phyloP scores from a whole-genome alignment of 1,140 invertebrate species.

The Calliphora vicina region DNA sequence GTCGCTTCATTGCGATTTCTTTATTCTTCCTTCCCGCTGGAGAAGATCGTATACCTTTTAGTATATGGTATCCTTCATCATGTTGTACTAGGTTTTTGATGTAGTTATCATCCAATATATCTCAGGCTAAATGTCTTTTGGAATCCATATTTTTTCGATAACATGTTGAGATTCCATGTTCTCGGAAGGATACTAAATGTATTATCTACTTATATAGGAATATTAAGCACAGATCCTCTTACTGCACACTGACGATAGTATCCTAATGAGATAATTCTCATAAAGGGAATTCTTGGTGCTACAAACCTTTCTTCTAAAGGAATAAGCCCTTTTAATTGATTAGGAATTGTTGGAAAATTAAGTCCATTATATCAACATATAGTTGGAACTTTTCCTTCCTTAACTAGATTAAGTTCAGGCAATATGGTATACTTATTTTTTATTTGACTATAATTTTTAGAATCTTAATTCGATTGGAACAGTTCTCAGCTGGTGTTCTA shows the following conservation, averaged over 20 bases:
- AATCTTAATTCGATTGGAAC: too few relatives aligned
- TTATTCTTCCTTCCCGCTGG: too few relatives aligned
- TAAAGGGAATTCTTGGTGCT: conserved; percentile 16
- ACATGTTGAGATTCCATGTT: too few relatives aligned
- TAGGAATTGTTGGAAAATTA: conserved; percentile 1
- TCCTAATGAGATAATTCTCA: conserved; percentile 14
- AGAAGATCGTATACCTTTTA: conserved; percentile 39
- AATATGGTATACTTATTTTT: too few relatives aligned
- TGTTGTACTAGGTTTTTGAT: too few relatives aligned
- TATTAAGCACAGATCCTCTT: not conserved
- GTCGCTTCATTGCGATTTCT: conserved; percentile 45
- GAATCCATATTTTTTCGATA: too few relatives aligned
- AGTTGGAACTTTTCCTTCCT: not conserved
- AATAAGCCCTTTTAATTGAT: not conserved
- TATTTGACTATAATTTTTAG: too few relatives aligned
- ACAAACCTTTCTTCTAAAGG: conserved; percentile 28
- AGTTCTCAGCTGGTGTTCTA: too few relatives aligned
- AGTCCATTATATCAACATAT: not conserved
- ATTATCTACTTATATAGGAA: conserved; percentile 14
- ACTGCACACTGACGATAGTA: conserved; percentile 10
- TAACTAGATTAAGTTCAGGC: too few relatives aligned
- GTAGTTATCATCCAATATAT: too few relatives aligned
- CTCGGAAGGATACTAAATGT: conserved; percentile 16
- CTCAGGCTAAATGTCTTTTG: too few relatives aligned
- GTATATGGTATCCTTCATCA: conserved; percentile 42